These are phyloP conservation scores for Dolichoris vasculosae DNA, from an alignment of 1,140 invertebrate genomes.

Conservation along the genomic window DNA sequence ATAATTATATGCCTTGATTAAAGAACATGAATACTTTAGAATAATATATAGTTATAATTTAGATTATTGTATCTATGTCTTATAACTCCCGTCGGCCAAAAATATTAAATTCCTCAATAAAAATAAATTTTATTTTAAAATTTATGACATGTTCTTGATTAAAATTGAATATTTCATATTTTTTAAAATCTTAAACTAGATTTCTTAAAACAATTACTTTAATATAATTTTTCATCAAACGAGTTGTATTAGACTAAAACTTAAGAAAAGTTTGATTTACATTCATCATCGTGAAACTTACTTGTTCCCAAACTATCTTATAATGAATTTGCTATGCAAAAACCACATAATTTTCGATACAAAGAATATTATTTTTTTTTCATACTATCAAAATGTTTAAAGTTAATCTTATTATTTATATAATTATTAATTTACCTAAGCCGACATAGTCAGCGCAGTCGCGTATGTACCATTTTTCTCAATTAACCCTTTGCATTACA, in stretches of 20 bases:
- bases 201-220: background rate
- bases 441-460: background rate
- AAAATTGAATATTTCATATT: background rate
- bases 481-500: background rate
- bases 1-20: background rate
- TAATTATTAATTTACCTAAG: slow-evolving; percentile 21
- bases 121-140: background rate
- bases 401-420: slow-evolving; percentile 46
- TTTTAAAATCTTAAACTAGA: background rate
- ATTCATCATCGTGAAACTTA: slow-evolving; percentile 41
- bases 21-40: background rate
- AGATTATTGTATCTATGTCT: background rate
- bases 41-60: background rate
- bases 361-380: slow-evolving; percentile 29
- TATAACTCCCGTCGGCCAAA: background rate
- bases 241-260: slow-evolving; percentile 6
- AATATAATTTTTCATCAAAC: background rate
- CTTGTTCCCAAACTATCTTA: slow-evolving; percentile 48
- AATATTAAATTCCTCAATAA: background rate
- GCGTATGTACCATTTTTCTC: background rate
- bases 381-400: slow-evolving; percentile 29
- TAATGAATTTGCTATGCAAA: slow-evolving; percentile 44
- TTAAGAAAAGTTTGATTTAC: slow-evolving; percentile 43
- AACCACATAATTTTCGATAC: slow-evolving; percentile 39
- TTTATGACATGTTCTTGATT: too few species aligned